These are phyloP conservation scores for Caenorhabditis wallacei DNA, from an alignment of 2,888 invertebrate genomes.

Conservation along the genomic window DNA sequence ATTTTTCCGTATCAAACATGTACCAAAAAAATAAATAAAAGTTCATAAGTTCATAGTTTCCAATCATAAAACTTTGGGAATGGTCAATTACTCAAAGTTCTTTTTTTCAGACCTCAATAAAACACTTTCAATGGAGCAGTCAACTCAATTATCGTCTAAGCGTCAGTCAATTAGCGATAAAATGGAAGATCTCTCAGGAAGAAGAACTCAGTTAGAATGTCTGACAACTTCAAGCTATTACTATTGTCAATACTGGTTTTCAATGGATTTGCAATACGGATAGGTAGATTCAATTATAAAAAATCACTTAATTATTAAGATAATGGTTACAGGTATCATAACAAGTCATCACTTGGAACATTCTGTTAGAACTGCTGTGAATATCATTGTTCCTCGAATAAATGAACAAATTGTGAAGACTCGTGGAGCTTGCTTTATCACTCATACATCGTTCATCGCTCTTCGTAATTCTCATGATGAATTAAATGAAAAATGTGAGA, in stretches of 20 bases:
- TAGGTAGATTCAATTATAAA: slow-evolving; percentile 12
- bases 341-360: slow-evolving; percentile 46
- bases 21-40: too few relatives aligned
- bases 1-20: too few relatives aligned
- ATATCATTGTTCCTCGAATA: slow-evolving; percentile 60
- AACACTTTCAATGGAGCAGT: slow-evolving; percentile 46
- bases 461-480: slow-evolving; percentile 42
- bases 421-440: slow-evolving; percentile 42
- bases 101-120: slow-evolving; percentile 19
- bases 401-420: slow-evolving; percentile 61
- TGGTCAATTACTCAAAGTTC: slow-evolving; percentile 14
- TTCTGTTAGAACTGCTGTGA: slow-evolving; percentile 55
- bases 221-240: slow-evolving; percentile 19
- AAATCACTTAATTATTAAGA: not conserved
- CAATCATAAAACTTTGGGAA: too few relatives aligned
- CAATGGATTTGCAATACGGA: slow-evolving; percentile 25
- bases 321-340: slow-evolving; percentile 41
- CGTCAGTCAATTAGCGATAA: slow-evolving; percentile 39
- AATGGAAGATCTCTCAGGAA: slow-evolving; percentile 23
- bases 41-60: too few relatives aligned
- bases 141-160: slow-evolving; percentile 50
- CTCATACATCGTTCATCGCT: slow-evolving; percentile 44
- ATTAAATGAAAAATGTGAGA: slow-evolving; percentile 49
- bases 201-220: slow-evolving; percentile 48
- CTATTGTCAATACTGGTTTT: not conserved